Evolutionary conservation across 2,113 vertebrate species (phyloP).

Genomic region (Catharus fuscescens): DNA sequence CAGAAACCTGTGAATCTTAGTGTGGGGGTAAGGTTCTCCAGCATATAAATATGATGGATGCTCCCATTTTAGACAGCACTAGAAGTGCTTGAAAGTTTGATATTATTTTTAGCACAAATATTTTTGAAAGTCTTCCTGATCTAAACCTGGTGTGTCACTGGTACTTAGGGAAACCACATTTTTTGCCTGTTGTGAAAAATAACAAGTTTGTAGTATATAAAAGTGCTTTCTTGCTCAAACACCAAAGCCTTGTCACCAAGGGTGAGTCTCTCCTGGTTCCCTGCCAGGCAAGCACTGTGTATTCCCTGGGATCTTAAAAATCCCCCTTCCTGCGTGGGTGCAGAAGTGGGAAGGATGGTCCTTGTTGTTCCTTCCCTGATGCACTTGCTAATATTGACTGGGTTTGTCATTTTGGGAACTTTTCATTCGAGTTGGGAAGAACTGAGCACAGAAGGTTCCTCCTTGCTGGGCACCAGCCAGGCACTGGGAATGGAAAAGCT

Average conservation of each 20-base stretch:
- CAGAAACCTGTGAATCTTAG: not conserved
- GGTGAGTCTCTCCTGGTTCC: not conserved
- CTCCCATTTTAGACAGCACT: not conserved
- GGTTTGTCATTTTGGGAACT: not conserved
- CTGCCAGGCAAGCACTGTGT: not conserved
- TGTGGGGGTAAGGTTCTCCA: not conserved
- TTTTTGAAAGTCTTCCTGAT: not conserved
- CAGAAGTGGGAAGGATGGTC: not conserved
- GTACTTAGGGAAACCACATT: not conserved
- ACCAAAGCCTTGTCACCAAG: not conserved
- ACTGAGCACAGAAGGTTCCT: not conserved
- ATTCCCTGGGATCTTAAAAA: not conserved
- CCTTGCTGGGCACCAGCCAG: not conserved
- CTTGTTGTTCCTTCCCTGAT: not conserved
- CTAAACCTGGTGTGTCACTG: not conserved
- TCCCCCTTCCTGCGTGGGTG: not conserved
- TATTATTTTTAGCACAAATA: slow-evolving; percentile 36
- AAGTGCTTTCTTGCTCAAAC: not conserved
- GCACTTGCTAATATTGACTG: not conserved
- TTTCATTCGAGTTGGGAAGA: not conserved
- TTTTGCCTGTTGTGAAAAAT: not conserved
- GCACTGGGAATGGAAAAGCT: not conserved
- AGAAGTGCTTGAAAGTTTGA: not conserved
- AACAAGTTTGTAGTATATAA: not conserved
- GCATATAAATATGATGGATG: not conserved